Evolutionary conservation across 1,140 invertebrate genomes (phyloP).

Genomic region (Drosophila pseudoananassae): DNA sequence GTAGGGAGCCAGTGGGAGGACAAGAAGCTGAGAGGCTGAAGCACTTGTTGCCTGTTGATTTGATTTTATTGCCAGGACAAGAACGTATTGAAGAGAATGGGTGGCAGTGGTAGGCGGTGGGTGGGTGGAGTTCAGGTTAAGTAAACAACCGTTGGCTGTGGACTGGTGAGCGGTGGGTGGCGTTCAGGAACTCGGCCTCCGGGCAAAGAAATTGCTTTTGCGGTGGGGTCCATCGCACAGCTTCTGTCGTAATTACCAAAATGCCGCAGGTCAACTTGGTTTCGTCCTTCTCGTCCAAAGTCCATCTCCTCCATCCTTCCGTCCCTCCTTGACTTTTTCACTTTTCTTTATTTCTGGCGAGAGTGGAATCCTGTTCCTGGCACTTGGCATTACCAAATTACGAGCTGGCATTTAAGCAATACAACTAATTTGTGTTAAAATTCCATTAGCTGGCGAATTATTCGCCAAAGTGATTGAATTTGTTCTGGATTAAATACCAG

Average conservation of each 20-base stretch:
- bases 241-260: slow-evolving; percentile 48
- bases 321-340: not conserved
- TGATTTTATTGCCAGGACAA: slow-evolving; percentile 59
- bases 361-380: slow-evolving; percentile 15
- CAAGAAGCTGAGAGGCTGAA: slow-evolving; percentile 2
- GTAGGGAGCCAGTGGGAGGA: too few relatives aligned
- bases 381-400: slow-evolving; percentile 59
- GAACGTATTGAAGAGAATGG: slow-evolving; percentile 56
- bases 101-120: not conserved
- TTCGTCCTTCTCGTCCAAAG: slow-evolving; percentile 4
- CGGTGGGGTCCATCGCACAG: slow-evolving; percentile 9
- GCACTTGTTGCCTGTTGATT: slow-evolving; percentile 64
- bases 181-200: not conserved
- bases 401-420: slow-evolving; percentile 61
- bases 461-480: slow-evolving; percentile 43
- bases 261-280: slow-evolving; percentile 33
- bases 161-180: not conserved
- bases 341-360: not conserved
- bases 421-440: slow-evolving; percentile 76
- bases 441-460: slow-evolving; percentile 63
- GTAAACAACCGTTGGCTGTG: slow-evolving; percentile 9
- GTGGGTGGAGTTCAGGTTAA: slow-evolving; percentile 9
- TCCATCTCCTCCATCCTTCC: not conserved
- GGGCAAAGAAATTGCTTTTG: slow-evolving; percentile 51
- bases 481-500: not conserved